Percentiles rank a stretch among this genome's conserved stretches.
Evolutionary conservation across 2,113 vertebrate species (phyloP).

Genomic region (Pao palembangensis): DNA sequence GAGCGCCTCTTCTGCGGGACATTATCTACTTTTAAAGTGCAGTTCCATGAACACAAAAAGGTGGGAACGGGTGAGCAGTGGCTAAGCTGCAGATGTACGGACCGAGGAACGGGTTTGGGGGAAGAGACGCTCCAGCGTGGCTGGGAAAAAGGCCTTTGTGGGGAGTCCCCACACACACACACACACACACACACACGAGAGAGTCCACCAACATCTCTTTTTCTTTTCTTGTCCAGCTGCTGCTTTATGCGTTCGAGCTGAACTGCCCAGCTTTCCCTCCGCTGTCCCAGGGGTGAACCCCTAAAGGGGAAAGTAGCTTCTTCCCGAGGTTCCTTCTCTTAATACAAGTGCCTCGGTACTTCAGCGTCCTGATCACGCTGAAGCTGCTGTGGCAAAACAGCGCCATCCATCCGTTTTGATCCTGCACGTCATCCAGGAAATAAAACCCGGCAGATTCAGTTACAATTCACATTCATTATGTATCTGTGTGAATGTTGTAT

Average conservation of each 20-base stretch:
- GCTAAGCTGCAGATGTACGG: constrained; percentile 49
- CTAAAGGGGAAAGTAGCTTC: constrained; percentile 21
- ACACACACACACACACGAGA: not conserved
- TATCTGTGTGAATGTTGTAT: too few species aligned
- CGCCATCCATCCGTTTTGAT: constrained; percentile 1
- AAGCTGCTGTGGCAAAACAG: constrained; percentile 17
- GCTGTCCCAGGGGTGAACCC: constrained; percentile 48
- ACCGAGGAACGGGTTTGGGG: constrained; percentile 32
- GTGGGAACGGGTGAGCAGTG: constrained; percentile 22
- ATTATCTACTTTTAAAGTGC: constrained; percentile 32
- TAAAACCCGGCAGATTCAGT: too few species aligned
- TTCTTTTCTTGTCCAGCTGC: constrained; percentile 71
- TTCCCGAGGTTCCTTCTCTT: constrained; percentile 1
- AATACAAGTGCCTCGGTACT: constrained; percentile 15
- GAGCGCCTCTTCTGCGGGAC: constrained; percentile 31
- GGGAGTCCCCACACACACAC: constrained; percentile 10
- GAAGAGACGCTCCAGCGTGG: constrained; percentile 43
- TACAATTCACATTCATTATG: too few species aligned
- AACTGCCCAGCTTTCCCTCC: constrained; percentile 2
- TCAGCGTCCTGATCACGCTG: not conserved
- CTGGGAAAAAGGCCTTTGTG: constrained; percentile 51
- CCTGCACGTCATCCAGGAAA: too few species aligned
- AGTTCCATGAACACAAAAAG: constrained; percentile 13
- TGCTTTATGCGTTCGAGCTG: constrained; percentile 47
- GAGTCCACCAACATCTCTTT: constrained; percentile 52